Evolutionary conservation across 1,140 invertebrate genomes (phyloP), one percentile per base, ranked within the genome.

Genomic region (Trichonephila clavata): DNA sequence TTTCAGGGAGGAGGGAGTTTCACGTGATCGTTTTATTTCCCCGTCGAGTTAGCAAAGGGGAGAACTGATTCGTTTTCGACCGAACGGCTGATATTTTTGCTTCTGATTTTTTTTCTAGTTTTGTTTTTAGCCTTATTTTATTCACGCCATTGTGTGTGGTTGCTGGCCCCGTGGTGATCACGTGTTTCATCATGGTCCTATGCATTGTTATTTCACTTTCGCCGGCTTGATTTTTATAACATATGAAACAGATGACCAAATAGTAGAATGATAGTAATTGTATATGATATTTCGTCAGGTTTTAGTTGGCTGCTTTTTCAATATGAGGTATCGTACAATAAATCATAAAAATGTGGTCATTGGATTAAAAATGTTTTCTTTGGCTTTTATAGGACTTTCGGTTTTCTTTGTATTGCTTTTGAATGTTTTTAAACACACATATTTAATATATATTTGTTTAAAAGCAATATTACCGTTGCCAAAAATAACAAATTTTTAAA

Each of bases 181-280:
- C 80, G 80, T 83, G 80, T 57, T 83, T 77, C 24, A 50, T n/a
- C 80, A 24, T 20, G 2, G 6, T 80, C 7, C 50, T 16, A 27
- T 18, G 43, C 20, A 77, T 24, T 83, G 43, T 83, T 83, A 83
- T 43, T n/a, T 27, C 39, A n/a, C 18, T 7, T 14, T 32, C 14
- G 68, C 43, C 39, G 39, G 20, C 43, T 18, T 27, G 20, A n/a
- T 83, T 50, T 83, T 83, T n/a, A 50, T 83, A 14, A 20, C 20
- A 65, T 65, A 21, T 71, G 21, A 24, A 71, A 71, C 68, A 27
- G 68, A 71, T 71, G 68, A 71, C 27, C 68, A 71, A 71, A 71
- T 71, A 13, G 68, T 24, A 32, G 14, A 10, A n/a, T 18, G 24
- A 71, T 32, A 13, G 68, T 24, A 32, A 71, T 27, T 24, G 68